phyloP scores from a whole-genome alignment of 2,797 vertebrate species.

The Acanthurus leucopareius region DNA sequence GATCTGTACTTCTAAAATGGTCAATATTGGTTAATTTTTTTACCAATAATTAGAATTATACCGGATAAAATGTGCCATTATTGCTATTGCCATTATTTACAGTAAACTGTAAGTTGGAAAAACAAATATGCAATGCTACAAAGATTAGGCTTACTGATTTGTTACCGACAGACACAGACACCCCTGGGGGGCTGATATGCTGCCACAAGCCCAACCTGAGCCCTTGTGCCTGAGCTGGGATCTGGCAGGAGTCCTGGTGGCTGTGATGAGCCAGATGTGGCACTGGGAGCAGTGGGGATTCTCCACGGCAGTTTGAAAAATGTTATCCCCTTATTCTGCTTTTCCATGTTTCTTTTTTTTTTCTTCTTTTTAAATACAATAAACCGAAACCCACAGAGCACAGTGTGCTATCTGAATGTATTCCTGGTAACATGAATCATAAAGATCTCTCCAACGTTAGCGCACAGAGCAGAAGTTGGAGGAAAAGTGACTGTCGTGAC shows the following conservation, averaged over 20 bases:
- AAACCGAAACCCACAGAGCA: constrained; percentile 18
- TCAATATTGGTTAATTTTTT: too few relatives aligned
- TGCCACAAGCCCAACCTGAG: constrained; percentile 77
- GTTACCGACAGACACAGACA: constrained; percentile 10
- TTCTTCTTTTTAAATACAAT: constrained; percentile 30
- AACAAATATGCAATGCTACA: background rate
- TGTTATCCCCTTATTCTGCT: constrained; percentile 32
- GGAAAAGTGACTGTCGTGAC: constrained; percentile 9
- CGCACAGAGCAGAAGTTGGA: constrained; percentile 20
- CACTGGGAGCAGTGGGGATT: constrained; percentile 77
- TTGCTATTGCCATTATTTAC: background rate
- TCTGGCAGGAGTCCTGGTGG: constrained; percentile 71
- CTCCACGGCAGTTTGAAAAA: constrained; percentile 57
- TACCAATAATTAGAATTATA: too few relatives aligned
- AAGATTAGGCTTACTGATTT: constrained; percentile 11
- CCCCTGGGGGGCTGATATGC: constrained; percentile 48
- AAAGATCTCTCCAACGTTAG: constrained; percentile 6
- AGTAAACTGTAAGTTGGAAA: background rate
- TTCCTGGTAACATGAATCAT: constrained; percentile 9
- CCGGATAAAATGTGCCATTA: background rate
- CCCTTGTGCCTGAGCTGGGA: constrained; percentile 60
- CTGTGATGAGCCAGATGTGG: constrained; percentile 83
- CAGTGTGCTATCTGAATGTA: background rate
- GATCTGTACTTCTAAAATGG: too few relatives aligned
- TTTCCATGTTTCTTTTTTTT: constrained; percentile 40